These are phyloP conservation scores for Yasuhikotakia modesta DNA, from an alignment of 2,797 vertebrate species.

Conservation along the genomic window DNA sequence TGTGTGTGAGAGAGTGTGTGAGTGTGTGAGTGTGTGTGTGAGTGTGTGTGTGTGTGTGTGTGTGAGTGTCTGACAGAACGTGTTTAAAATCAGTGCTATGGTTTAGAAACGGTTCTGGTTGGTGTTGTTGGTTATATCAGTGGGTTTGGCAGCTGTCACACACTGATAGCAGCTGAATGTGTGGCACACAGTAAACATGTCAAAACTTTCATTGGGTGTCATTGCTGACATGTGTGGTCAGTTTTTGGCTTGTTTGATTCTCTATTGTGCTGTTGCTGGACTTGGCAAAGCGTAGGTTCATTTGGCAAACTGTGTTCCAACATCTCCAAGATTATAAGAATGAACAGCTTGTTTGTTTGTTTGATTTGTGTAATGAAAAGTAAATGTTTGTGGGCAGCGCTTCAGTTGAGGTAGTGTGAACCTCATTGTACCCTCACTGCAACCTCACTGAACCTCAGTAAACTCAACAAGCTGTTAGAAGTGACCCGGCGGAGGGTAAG, in stretches of 20 bases:
- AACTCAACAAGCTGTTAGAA: conserved; percentile 20
- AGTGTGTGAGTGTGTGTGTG: too few species aligned
- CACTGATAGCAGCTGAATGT: too few species aligned
- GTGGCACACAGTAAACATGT: too few species aligned
- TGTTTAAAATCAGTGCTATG: too few species aligned
- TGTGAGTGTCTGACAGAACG: too few species aligned
- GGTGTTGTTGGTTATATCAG: too few species aligned
- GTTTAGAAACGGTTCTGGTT: too few species aligned
- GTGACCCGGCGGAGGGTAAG: background rate
- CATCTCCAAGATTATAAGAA: conserved; percentile 58
- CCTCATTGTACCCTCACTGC: conserved; percentile 38
- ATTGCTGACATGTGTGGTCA: too few species aligned
- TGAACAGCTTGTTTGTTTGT: conserved; percentile 59
- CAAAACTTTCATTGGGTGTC: too few species aligned
- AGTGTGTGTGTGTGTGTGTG: too few species aligned
- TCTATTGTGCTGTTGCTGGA: conserved; percentile 57
- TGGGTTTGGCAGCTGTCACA: too few species aligned
- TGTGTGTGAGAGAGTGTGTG: too few species aligned
- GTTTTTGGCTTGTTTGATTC: conserved; percentile 14
- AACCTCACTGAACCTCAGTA: conserved; percentile 10
- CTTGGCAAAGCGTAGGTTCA: conserved; percentile 48
- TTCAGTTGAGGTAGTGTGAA: conserved; percentile 53
- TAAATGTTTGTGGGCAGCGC: conserved; percentile 60
- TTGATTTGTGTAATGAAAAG: conserved; percentile 62
- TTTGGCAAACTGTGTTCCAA: conserved; percentile 54